Evolutionary conservation across 2,113 vertebrate species (phyloP), one percentile per base, ranked within the genome.

Genomic region (Carassius carassius): DNA sequence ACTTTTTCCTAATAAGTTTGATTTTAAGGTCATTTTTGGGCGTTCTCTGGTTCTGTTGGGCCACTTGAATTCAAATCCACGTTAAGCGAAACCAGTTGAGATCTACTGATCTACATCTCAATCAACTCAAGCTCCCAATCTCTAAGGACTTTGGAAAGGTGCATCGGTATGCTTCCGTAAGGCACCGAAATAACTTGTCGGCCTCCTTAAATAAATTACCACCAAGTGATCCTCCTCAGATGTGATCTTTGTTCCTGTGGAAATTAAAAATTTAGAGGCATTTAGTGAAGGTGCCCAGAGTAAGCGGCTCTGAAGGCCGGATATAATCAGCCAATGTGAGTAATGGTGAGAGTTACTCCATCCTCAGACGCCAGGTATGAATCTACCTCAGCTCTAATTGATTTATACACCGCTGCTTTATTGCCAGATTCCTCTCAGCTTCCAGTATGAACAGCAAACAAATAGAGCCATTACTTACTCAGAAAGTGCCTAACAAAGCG

Each of bases 191-290:
- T 63, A 84, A 90, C 91, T 90, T 88, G 79, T 69, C 91, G 84
- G 81, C 78, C 80, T 86, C 92, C 89, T 91, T 92, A 92, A 95
- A 94, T 93, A 94, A 94, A 94, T 94, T 88, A 94, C 87, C 88
- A 89, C 89, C 88, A 90, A 85, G 92, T 91, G 90, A 92, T 93
- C 92, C 91, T 92, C 91, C 87, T 89, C 90, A 92, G 93, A 93
- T 93, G 92, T 84, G 91, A 93, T 94, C 92, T 92, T 90, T 91
- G 90, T 93, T 94, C 90, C 92, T 87, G 78, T 84, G 89, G 90
- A 90, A 92, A 94, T 94, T 90, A 94, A 90, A 44, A 44, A 93
- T 94, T 92, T 88, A 93, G 90, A 88, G 87, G 90, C 91, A 92
- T 94, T 94, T 93, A 94, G 92, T 84, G 86, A 3, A 89, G 89